Evolutionary conservation across 2,113 vertebrate species (phyloP).

Genomic region (Potamarius usumacintae): DNA sequence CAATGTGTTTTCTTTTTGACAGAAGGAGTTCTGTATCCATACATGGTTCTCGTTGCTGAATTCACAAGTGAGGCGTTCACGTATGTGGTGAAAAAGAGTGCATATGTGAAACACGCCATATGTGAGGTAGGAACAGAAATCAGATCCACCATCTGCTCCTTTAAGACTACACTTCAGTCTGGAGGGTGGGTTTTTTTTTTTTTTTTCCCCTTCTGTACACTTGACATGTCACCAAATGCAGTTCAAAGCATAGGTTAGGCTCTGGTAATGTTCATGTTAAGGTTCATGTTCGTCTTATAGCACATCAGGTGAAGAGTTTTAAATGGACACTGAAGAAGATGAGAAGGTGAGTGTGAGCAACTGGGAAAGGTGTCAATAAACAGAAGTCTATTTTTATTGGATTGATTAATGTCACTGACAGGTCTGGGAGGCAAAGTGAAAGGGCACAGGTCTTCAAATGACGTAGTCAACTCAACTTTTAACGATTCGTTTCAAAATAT

Average conservation of each 20-base stretch:
- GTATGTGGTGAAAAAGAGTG: slow-evolving; percentile 1
- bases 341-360: slow-evolving; percentile 54
- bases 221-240: slow-evolving; percentile 35
- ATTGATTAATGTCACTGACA: not conserved
- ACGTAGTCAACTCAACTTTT: not conserved
- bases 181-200: not conserved
- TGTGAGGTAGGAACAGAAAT: slow-evolving; percentile 12
- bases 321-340: slow-evolving; percentile 54
- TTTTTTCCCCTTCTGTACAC: not conserved
- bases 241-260: not conserved
- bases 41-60: slow-evolving; percentile 16
- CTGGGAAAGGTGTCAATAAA: not conserved
- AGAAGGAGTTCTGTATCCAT: not conserved
- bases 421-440: not conserved
- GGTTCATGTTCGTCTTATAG: no score
- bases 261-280: not conserved
- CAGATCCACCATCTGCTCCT: not conserved
- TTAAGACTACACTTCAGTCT: slow-evolving; percentile 1
- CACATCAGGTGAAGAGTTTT: not conserved
- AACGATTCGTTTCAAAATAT: not conserved
- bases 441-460: not conserved
- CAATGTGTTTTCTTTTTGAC: slow-evolving; percentile 12
- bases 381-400: not conserved
- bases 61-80: slow-evolving; percentile 24
- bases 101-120: not conserved